Base-by-base conservation (phyloP, 2,888 invertebrate genomes). In the Rugalucina vietnamica region DNA sequence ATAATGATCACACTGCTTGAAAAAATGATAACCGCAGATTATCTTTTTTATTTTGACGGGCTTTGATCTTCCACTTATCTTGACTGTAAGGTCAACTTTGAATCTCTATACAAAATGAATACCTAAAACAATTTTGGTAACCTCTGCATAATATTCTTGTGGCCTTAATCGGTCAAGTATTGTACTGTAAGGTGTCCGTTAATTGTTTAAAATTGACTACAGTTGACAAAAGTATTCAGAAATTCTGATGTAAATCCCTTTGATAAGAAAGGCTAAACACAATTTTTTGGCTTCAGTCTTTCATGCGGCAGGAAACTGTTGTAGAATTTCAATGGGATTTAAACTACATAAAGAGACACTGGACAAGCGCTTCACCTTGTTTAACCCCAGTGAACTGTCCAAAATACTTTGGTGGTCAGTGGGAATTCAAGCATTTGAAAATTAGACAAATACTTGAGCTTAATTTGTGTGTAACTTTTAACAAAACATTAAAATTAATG, bases 221-320 rank as follows among this genome's bases (percentile, higher is more conserved):
- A 65, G 65, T 65, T 65, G 65, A 65, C 65, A 65, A 65, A 65
- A 65, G 34, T 65, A 65, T 65, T 65, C 65, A 65, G 65, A 34
- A 65, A 65, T 34, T 65, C 34, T 34, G 34, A 21, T 34, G 65
- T 65, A 65, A 65, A 65, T 65, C 65, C 27, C 65, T 34, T 34
- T 65, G 65, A 65, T 65, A 65, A 34, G 34, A 65, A 65, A 34
- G 10, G 65, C 34, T 65, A 65, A 65, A n/a, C n/a, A n/a, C 34
- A 65, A 5, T 32, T 65, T 34, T 32, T 65, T 34, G 18, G 34
- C 18, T 65, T 34, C 34, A 27, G 1, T 4, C 34, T 29, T 21
- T 34, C 34, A 24, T 34, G 65, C 34, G 65, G 65, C 65, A 65
- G 65, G 65, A 65, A 65, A 34, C 65, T 34, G 34, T 12, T 18